Evolutionary conservation across 2,113 vertebrate genomes (phyloP).

Genomic region (Cynocephalus volans): DNA sequence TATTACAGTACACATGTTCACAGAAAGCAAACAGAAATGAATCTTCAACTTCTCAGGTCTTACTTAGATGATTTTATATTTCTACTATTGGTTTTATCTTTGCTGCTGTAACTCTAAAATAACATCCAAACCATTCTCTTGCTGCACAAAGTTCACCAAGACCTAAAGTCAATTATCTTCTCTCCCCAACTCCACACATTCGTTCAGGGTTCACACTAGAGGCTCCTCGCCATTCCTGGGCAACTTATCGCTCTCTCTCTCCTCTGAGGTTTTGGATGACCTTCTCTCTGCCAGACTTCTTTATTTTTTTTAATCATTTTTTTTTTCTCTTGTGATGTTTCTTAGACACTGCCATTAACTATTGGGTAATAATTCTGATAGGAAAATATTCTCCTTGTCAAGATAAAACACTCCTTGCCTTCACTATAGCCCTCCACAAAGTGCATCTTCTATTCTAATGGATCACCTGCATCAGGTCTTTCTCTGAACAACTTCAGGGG

Average conservation of each 20-base stretch:
- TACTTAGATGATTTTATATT: background rate
- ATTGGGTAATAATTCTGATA: background rate
- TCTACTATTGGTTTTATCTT: background rate
- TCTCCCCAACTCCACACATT: fast-evolving
- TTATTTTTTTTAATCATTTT: background rate
- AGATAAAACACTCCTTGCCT: background rate
- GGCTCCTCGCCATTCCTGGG: fast-evolving
- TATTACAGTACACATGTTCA: background rate
- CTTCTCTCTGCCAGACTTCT: background rate
- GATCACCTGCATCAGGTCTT: background rate
- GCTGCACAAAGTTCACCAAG: background rate
- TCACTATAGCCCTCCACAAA: background rate
- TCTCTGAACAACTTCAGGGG: fast-evolving
- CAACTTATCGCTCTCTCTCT: fast-evolving
- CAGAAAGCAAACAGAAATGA: background rate
- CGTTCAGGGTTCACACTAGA: background rate
- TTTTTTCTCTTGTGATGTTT: background rate
- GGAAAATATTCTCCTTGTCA: background rate
- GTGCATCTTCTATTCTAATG: background rate
- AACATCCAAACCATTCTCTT: background rate
- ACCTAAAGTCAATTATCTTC: background rate
- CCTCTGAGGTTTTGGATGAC: background rate
- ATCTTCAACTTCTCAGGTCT: background rate
- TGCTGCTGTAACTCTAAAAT: background rate
- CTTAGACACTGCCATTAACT: background rate